Evolutionary conservation across 2,888 invertebrate genomes (phyloP).

Genomic region (Clistopyga incitator): DNA sequence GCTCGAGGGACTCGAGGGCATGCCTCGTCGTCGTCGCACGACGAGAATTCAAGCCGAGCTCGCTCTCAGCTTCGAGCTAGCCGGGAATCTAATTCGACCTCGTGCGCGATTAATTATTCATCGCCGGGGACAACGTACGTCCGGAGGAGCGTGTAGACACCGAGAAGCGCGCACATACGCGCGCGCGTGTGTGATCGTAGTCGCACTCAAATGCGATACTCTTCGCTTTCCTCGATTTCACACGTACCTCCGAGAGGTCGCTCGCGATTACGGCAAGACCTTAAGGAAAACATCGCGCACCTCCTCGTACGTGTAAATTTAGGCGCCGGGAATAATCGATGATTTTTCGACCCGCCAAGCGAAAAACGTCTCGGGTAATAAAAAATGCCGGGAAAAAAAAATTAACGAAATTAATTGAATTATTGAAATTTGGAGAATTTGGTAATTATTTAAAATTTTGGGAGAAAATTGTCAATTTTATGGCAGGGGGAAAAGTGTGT

Average conservation of each 20-base stretch:
- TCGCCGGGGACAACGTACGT: slow-evolving; percentile 66
- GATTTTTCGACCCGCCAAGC: too few relatives aligned
- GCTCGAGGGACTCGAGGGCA: slow-evolving; percentile 2
- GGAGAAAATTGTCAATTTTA: too few relatives aligned
- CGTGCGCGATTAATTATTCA: slow-evolving; percentile 70
- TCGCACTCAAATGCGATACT: not conserved
- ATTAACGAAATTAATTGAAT: too few relatives aligned
- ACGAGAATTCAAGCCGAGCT: slow-evolving; percentile 36
- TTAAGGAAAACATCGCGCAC: too few relatives aligned
- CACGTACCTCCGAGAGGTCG: slow-evolving; percentile 29
- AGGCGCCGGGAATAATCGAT: too few relatives aligned
- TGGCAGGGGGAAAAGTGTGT: too few relatives aligned
- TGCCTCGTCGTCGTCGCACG: slow-evolving; percentile 22
- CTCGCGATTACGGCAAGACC: slow-evolving; percentile 42
- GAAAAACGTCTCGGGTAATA: too few relatives aligned
- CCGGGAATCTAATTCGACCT: slow-evolving; percentile 67
- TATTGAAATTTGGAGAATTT: too few relatives aligned
- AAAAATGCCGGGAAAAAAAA: too few relatives aligned
- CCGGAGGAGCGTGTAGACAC: slow-evolving; percentile 55
- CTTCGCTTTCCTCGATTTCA: slow-evolving; percentile 25
- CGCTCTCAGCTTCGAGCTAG: slow-evolving; percentile 48
- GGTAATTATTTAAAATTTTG: too few relatives aligned
- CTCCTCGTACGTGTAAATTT: not conserved
- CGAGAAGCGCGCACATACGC: slow-evolving; percentile 21
- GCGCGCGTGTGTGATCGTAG: not conserved